These are phyloP conservation scores for Zaprionus ornatus DNA, from an alignment of 1,140 invertebrate genomes.

Conservation along the genomic window DNA sequence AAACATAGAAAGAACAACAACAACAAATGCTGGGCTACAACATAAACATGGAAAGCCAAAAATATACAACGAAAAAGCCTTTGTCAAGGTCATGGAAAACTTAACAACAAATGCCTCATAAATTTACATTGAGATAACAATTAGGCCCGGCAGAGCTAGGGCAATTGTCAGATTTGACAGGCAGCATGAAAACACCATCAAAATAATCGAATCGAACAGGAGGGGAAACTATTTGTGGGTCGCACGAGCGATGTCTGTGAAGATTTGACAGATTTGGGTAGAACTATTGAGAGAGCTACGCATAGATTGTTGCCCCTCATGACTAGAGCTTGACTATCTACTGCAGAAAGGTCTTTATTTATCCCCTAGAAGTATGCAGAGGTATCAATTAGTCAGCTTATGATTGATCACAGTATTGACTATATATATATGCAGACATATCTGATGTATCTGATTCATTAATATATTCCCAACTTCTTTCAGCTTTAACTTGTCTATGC, in stretches of 20 bases:
- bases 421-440: background rate
- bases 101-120: slow-evolving; percentile 29
- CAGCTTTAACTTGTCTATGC: slow-evolving; percentile 16
- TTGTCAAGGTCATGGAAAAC: slow-evolving; percentile 52
- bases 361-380: slow-evolving; percentile 37
- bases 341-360: too few species aligned
- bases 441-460: slow-evolving; percentile 6
- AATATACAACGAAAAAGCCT: slow-evolving; percentile 46
- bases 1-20: slow-evolving; percentile 44
- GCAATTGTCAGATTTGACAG: slow-evolving; percentile 13
- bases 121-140: slow-evolving; percentile 32
- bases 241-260: background rate
- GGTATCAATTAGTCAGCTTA: slow-evolving; percentile 3
- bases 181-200: slow-evolving; percentile 1
- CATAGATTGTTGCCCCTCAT: too few species aligned
- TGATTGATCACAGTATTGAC: slow-evolving; percentile 4
- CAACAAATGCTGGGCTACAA: slow-evolving; percentile 26
- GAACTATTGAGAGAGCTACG: too few species aligned
- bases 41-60: slow-evolving; percentile 41
- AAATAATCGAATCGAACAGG: background rate
- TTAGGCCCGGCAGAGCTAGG: background rate
- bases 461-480: slow-evolving; percentile 4
- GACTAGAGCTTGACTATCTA: too few species aligned
- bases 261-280: background rate
- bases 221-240: background rate